Evolutionary conservation across 2,888 invertebrate genomes (phyloP).

Genomic region (Anticlea derivata): DNA sequence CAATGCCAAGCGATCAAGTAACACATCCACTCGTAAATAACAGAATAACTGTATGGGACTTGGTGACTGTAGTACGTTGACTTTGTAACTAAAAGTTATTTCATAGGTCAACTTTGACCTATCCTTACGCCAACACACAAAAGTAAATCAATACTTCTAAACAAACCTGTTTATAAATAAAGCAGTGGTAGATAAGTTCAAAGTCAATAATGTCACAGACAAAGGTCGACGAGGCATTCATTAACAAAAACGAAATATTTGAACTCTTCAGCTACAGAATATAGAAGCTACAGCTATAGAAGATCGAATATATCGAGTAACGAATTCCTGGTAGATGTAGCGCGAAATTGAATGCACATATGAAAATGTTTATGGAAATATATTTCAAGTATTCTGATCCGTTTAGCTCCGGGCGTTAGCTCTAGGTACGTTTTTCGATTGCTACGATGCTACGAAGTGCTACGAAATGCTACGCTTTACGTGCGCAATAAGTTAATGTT

Average conservation of each 20-base stretch:
- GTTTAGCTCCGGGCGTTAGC: slow-evolving; percentile 21
- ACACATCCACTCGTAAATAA: slow-evolving; percentile 14
- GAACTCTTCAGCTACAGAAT: too few species aligned
- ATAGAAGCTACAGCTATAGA: too few species aligned
- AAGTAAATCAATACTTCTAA: background rate
- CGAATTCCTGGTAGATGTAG: slow-evolving; percentile 1
- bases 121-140: background rate
- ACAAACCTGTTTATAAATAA: background rate
- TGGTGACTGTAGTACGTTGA: background rate
- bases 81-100: background rate
- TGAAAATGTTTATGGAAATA: slow-evolving; percentile 25
- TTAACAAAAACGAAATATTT: slow-evolving; percentile 12
- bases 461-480: too few species aligned
- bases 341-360: slow-evolving; percentile 4
- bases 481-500: too few species aligned
- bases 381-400: slow-evolving; percentile 29
- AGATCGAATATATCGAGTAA: too few species aligned
- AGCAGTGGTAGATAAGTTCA: background rate
- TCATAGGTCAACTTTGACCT: background rate
- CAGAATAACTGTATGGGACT: background rate
- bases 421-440: background rate
- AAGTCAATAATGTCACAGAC: slow-evolving; percentile 22
- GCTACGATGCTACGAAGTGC: slow-evolving; percentile 18
- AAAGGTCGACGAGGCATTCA: slow-evolving; percentile 20
- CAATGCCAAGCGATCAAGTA: slow-evolving; percentile 12